Base-by-base conservation (phyloP, 2,113 vertebrate species). In the Ardeotis arabs region DNA sequence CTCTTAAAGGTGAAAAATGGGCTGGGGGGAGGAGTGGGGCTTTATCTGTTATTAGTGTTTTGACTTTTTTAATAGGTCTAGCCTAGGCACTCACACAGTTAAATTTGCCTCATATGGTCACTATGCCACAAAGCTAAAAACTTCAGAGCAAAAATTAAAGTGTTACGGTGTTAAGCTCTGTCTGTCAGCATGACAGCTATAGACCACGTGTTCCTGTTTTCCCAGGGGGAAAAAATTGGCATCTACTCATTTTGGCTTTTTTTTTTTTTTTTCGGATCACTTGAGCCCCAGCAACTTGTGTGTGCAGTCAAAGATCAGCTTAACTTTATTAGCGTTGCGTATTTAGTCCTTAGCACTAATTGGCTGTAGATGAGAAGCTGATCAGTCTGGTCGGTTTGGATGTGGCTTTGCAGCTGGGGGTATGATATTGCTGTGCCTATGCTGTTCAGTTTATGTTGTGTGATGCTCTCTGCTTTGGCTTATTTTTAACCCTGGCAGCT, bases 401-500 rank as follows among this genome's bases (percentile, higher is more conserved):
- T 56, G 63, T 74, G 56, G 79, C 60, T 93, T 78, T 93, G 79
- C 64, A 59, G 83, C 64, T 39, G 39, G 21, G 39, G 64, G 6
- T 58, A 45, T 50, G 73, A 19, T 81, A 63, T 92, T 37, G 62
- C 45, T 77, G 24, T 82, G 78, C 50, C 37, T 80, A 27, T 78
- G 79, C 72, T 86, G 69, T 60, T 95, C 86, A 84, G 37, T 90
- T 91, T 52, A 27, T 87, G 73, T 84, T 62, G n/a, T 59, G 39
- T 18, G 62, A 86, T 76, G 75, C 55, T 83, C 44, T 89, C 39
- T 87, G 70, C 84, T 93, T 89, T 75, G 83, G 64, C 79, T 93
- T 96, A 67, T 84, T 96, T 93, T 94, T 93, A 94, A 96, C 93
- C 73, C 56, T 96, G 94, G 66, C 64, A 92, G 74, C 81, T 87